Base-by-base conservation (phyloP, 2,797 vertebrate genomes). In the Heteromormyrus szaboi region DNA sequence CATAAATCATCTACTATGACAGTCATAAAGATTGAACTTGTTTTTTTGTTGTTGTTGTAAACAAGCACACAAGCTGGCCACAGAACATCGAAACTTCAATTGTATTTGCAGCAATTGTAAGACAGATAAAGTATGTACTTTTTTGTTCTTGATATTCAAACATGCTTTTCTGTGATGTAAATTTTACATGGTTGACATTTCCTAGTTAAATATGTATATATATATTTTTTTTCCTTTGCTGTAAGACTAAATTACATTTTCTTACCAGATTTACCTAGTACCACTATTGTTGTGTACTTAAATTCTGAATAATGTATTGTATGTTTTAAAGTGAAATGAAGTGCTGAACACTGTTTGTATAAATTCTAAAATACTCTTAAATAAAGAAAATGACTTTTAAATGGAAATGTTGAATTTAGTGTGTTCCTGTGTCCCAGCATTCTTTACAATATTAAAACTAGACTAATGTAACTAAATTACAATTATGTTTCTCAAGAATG, bases 371-470 rank as follows among this genome's bases (percentile, higher is more conserved):
- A 48, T 14, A 85, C 81, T 85, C 44, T 83, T 83, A 54, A 85
- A 86, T 54, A 54, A 86, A 89, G 91, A 91, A 86, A 84, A 87
- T 84, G 87, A 89, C 92, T 90, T 91, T 92, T 87, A 87, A 89
- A 53, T 54, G 33, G 29, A 41, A 37, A 59, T 56, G 5, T 86
- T 86, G 7, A 56, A 86, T 54, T 37, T 56, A 17, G 81, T 17
- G 2, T 33, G 25, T 41, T 86, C 19, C 19, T 59, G 17, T 59
- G 1, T 22, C 14, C 85, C 85, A 86, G 4, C 12, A 44, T 37
- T 12, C 53, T 59, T 85, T 54, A 8, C 12, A 54, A 86, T 59
- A 33, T 19, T 2, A n/a, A 86, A 56, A 19, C 17, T 29, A 86
- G 6, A 29, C 33, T 3, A 33, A n/a, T 59, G 25, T 12, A 29